Evolutionary conservation across 2,113 vertebrate species (phyloP).

Genomic region (Acrocephalus kingi): DNA sequence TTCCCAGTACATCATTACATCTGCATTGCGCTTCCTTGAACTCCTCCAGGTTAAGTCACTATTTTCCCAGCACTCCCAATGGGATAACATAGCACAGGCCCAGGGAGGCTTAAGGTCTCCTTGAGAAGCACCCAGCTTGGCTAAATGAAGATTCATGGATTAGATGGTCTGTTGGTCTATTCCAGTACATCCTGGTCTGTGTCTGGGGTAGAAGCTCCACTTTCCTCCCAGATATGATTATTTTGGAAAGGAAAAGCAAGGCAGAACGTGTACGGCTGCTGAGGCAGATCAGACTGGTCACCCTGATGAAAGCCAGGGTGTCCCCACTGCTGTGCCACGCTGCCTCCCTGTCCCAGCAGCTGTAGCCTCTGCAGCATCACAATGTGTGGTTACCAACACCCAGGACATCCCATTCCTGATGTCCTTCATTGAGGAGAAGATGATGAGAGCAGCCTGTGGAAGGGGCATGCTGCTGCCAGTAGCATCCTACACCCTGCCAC

Average conservation of each 20-base stretch:
- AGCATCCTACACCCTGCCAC: not conserved
- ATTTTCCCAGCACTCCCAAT: not conserved
- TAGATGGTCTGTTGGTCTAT: not conserved
- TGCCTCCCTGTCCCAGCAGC: not conserved
- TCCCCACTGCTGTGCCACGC: not conserved
- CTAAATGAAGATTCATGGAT: not conserved
- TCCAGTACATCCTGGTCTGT: not conserved
- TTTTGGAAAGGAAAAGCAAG: not conserved
- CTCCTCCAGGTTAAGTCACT: not conserved
- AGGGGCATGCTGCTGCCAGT: not conserved
- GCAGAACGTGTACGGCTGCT: not conserved
- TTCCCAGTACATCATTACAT: not conserved
- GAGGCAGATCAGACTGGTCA: not conserved
- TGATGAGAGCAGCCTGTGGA: not conserved
- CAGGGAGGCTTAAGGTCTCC: not conserved
- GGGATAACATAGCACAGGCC: not conserved
- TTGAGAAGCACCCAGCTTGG: not conserved
- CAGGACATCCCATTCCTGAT: not conserved
- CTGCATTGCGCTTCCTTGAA: not conserved
- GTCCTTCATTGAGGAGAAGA: not conserved
- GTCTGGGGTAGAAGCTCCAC: not conserved
- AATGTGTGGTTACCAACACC: not conserved
- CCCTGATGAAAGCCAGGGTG: not conserved
- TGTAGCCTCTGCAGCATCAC: not conserved
- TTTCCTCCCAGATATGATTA: not conserved